Base-by-base conservation (phyloP, 1,140 invertebrate genomes). In the Cardiocondyla obscurior region DNA sequence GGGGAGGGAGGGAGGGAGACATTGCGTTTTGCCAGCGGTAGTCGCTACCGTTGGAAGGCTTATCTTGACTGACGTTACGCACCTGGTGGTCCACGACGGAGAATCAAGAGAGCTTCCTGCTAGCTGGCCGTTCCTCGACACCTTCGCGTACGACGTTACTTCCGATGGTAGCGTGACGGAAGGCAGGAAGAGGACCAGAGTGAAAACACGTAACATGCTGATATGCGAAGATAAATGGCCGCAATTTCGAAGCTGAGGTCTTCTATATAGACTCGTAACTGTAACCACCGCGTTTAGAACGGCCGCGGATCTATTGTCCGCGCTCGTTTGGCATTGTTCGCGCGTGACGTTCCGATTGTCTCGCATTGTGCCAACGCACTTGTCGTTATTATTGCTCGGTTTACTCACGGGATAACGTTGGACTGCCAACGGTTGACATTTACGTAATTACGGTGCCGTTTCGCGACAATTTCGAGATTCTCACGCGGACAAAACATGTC, bases 231-330 rank as follows among this genome's bases (percentile, higher is more conserved):
- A 90, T 90, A 86, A 90, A 86, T 90, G 87, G 73, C 85, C 28
- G 8, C 19, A 42, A 51, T 77, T 55, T 42, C 39, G 19, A 67
- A 25, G 39, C 53, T n/a, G 65, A 14, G 7, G 82, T 58, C 69
- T 60, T 33, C 88, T 92, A 92, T 92, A 93, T 93, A 92, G 89
- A 92, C 89, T 91, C 86, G 76, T 92, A 93, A 93, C 92, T 92
- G 92, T 92, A 91, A 76, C 82, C 64, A 60, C 33, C 8, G 5
- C 53, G n/a, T n/a, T n/a, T 36, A 30, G 25, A 5, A n/a, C 30
- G 0, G 4, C n/a, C 22, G 87, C 5, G 57, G 85, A 85, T 76
- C 14, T 85, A 90, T 81, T 85, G 88, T 83, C 87, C 74, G 12
- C 12, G n/a, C 16, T 8, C 22, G 2, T 65, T 30, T 10, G 0